Percentiles rank a stretch among this genome's conserved stretches.
Conservation (phyloP, 2,797 vertebrate species). For the Phyllotis vaccarum region DNA sequence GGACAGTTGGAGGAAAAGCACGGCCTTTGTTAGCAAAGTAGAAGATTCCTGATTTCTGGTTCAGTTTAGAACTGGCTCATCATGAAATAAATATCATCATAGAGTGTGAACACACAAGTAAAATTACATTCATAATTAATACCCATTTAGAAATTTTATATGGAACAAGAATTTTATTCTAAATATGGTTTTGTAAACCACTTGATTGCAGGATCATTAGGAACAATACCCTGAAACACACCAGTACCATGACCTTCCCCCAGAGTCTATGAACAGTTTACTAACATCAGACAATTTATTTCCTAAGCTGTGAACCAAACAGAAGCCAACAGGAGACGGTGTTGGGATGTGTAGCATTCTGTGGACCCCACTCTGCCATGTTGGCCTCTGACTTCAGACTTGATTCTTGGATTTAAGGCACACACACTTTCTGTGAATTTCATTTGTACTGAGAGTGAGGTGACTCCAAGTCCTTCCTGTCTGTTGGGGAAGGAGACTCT, state of each 20-base stretch:
- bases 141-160: not conserved
- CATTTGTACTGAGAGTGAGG: not conserved
- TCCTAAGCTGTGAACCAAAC: slow-evolving; percentile 23
- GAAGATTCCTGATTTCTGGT: slow-evolving; percentile 43
- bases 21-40: slow-evolving; percentile 16
- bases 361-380: not conserved
- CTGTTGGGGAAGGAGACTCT: not conserved
- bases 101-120: slow-evolving; percentile 22
- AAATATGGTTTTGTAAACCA: slow-evolving; percentile 42
- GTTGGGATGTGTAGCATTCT: not conserved
- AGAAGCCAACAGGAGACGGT: not conserved
- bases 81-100: slow-evolving; percentile 32
- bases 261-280: not conserved
- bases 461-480: not conserved
- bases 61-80: not conserved
- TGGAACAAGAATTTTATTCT: slow-evolving; percentile 47
- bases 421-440: not conserved
- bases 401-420: not conserved
- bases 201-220: slow-evolving; percentile 19
- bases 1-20: not conserved
- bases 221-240: not conserved
- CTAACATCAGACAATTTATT: slow-evolving; percentile 49
- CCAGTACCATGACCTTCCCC: not conserved
- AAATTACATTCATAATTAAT: slow-evolving; percentile 1
- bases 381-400: not conserved